These are phyloP conservation scores for Sericinus montela DNA, from an alignment of 2,888 invertebrate genomes.

Conservation along the genomic window DNA sequence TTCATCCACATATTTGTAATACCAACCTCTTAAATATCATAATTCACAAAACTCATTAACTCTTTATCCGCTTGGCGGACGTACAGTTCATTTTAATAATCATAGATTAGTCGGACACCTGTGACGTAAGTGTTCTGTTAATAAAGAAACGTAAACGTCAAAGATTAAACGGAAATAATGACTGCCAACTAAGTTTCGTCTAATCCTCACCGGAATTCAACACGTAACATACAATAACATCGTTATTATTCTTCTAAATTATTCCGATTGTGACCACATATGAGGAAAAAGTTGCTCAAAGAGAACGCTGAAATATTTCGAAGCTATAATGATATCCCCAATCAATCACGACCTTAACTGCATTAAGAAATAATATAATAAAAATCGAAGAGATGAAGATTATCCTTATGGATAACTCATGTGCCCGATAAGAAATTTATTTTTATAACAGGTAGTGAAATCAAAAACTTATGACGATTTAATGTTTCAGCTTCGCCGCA, in stretches of 20 bases:
- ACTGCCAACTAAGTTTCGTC: conserved; percentile 19
- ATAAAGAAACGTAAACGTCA: conserved; percentile 29
- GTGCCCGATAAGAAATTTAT: conserved; percentile 9
- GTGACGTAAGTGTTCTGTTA: conserved; percentile 26
- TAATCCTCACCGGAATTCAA: conserved; percentile 19
- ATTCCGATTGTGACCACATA: conserved; percentile 1
- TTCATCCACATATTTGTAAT: conserved; percentile 1
- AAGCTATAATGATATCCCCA: conserved; percentile 8
- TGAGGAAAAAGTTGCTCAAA: neutral
- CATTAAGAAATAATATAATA: conserved; percentile 4
- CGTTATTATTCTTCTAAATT: neutral
- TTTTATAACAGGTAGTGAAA: conserved; percentile 7
- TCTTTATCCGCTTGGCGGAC: neutral
- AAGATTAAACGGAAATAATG: conserved; percentile 30
- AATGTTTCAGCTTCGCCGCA: conserved; percentile 43
- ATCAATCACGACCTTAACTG: conserved; percentile 3
- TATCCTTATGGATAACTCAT: neutral
- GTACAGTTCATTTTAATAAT: neutral
- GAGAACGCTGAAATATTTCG: conserved; percentile 1
- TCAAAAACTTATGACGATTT: conserved; percentile 8
- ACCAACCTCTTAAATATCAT: neutral
- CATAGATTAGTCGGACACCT: conserved; percentile 17
- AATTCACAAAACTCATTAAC: conserved; percentile 1
- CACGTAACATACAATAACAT: conserved; percentile 17
- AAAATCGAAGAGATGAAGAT: conserved; percentile 1